Conservation (phyloP, 2,113 vertebrate genomes). For the Rostratula benghalensis region DNA sequence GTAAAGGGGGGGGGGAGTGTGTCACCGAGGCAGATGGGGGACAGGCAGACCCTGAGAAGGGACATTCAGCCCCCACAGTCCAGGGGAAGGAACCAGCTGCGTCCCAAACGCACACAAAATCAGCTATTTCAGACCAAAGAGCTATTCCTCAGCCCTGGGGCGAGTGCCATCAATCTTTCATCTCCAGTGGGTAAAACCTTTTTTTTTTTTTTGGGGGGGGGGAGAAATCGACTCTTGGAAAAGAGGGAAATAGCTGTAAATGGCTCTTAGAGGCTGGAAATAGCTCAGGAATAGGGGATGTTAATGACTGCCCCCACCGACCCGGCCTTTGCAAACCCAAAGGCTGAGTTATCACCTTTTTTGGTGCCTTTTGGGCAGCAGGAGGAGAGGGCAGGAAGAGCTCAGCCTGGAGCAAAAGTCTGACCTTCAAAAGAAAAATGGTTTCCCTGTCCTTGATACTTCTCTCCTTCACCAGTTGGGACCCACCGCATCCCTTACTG, state of each 20-base stretch:
- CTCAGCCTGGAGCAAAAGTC: background rate
- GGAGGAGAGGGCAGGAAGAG: background rate
- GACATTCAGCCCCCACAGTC: fast-evolving
- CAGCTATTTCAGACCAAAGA: background rate
- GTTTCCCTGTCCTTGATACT: too few relatives aligned
- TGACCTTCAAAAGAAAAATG: background rate
- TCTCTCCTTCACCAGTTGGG: too few relatives aligned
- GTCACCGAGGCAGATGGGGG: background rate
- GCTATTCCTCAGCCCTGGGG: background rate
- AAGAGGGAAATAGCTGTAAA: background rate
- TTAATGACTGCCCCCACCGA: background rate
- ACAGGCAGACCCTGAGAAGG: background rate
- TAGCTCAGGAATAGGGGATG: background rate
- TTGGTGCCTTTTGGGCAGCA: background rate
- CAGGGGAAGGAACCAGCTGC: background rate
- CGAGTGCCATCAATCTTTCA: fast-evolving
- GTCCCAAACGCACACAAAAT: fast-evolving
- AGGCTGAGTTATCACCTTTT: too few relatives aligned
- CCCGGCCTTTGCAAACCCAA: too few relatives aligned
- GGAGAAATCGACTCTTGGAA: background rate
- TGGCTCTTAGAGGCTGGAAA: background rate
- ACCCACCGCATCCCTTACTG: background rate
- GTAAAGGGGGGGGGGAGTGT: too few relatives aligned
- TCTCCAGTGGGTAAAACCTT: background rate
- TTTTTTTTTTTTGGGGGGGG: background rate